phyloP scores from a whole-genome alignment of 2,113 vertebrate species.

The Neofelis nebulosa region DNA sequence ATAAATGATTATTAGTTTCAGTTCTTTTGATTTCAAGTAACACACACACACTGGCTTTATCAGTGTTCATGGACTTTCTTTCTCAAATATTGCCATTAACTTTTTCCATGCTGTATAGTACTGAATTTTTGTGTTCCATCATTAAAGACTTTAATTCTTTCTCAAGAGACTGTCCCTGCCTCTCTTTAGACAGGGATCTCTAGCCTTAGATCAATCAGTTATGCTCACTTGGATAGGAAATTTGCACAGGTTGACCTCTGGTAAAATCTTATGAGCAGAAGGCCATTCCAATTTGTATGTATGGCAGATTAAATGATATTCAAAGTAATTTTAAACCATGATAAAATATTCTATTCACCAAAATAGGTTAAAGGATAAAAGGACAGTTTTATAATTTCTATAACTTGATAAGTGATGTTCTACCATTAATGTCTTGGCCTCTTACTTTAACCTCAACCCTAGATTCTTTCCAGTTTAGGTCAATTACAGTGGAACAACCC shows the following conservation, averaged over 20 bases:
- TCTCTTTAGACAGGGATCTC: neutral
- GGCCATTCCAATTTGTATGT: neutral
- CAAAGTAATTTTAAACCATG: neutral
- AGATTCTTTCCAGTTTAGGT: neutral
- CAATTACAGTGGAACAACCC: neutral
- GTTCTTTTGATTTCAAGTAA: neutral
- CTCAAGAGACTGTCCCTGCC: neutral
- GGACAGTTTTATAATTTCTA: neutral
- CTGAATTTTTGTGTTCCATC: neutral
- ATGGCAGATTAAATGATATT: neutral
- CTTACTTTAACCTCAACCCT: neutral
- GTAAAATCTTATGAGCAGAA: neutral
- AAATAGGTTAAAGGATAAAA: slow-evolving; percentile 22
- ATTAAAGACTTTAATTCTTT: neutral
- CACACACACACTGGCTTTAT: neutral
- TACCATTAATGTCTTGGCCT: neutral
- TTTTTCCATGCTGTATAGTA: neutral
- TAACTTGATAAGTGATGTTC: neutral
- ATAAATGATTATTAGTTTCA: neutral
- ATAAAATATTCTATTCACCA: neutral
- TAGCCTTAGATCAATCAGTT: neutral
- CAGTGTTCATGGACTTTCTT: neutral
- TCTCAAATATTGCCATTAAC: neutral
- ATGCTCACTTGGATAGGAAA: neutral
- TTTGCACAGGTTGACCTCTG: neutral